Conservation (phyloP, 2,888 invertebrate genomes). For the Drosophila seclusa region DNA sequence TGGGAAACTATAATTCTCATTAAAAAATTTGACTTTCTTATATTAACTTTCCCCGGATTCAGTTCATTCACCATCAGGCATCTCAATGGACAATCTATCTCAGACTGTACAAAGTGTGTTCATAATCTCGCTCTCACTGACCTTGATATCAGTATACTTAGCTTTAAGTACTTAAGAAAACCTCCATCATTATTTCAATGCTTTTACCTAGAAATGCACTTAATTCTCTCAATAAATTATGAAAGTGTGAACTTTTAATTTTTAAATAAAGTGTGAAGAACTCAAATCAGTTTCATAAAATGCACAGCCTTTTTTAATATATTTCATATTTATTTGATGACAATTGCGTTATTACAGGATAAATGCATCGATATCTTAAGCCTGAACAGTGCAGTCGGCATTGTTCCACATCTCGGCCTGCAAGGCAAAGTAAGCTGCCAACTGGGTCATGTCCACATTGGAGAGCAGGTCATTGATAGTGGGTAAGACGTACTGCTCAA, state of each 20-base stretch:
- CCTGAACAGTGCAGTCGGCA: background rate
- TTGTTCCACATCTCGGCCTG: constrained; percentile 40
- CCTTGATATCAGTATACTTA: no score
- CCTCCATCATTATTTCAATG: background rate
- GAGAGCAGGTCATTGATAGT: constrained; percentile 48
- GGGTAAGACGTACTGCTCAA: constrained; percentile 29
- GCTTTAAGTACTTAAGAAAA: background rate
- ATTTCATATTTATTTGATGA: background rate
- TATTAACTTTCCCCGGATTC: background rate
- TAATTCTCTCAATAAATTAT: no score
- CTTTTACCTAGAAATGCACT: no score
- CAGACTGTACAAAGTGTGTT: background rate
- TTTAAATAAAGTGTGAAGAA: no score
- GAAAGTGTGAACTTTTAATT: no score
- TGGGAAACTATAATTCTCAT: background rate
- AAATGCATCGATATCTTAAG: background rate
- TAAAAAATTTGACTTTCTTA: background rate
- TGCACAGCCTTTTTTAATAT: background rate
- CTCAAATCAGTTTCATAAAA: background rate
- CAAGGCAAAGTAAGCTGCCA: constrained; percentile 9
- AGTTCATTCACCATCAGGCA: background rate
- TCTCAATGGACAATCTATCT: background rate
- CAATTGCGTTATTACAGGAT: background rate
- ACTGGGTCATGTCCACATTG: constrained; percentile 28
- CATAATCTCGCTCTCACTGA: no score